Evolutionary conservation across 2,888 invertebrate species (phyloP).

Genomic region (Drosophila birchii): DNA sequence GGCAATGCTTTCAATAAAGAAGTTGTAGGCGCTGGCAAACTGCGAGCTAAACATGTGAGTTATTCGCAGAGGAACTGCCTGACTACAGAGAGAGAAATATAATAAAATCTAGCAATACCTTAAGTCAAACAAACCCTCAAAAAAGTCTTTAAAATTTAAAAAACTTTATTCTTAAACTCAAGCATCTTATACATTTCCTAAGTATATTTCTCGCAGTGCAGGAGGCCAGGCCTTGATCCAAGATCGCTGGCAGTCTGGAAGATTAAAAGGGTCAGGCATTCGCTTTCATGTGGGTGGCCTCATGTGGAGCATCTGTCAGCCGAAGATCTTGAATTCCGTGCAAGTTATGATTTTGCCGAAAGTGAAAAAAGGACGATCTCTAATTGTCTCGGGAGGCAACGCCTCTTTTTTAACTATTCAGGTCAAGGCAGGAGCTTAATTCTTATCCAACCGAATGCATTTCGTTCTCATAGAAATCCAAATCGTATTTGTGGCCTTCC

Average conservation of each 20-base stretch:
- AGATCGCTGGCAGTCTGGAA: conserved; percentile 20
- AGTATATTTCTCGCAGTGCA: conserved; percentile 8
- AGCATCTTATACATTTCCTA: neutral
- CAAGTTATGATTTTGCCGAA: conserved; percentile 43
- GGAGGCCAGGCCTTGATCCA: conserved; percentile 62
- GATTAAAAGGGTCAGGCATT: conserved; percentile 58
- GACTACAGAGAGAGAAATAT: conserved; percentile 11
- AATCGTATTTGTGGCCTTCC: conserved; percentile 17
- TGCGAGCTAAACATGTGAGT: conserved; percentile 50
- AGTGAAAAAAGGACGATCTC: conserved; percentile 35
- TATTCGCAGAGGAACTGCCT: conserved; percentile 24
- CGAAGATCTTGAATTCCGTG: conserved; percentile 29
- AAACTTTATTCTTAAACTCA: neutral
- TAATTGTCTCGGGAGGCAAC: conserved; percentile 16
- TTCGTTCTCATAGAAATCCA: neutral
- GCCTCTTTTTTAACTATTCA: conserved; percentile 30
- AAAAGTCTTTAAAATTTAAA: neutral
- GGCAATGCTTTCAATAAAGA: conserved; percentile 46
- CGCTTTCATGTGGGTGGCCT: conserved; percentile 72
- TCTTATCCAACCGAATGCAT: neutral
- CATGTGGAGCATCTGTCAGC: conserved; percentile 49
- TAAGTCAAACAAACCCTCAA: neutral
- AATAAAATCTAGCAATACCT: neutral
- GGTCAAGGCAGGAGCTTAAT: conserved; percentile 37
- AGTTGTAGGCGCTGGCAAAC: conserved; percentile 46